These are phyloP conservation scores for Drosophila eugracilis DNA, from an alignment of 1,140 invertebrate genomes.

Conservation along the genomic window DNA sequence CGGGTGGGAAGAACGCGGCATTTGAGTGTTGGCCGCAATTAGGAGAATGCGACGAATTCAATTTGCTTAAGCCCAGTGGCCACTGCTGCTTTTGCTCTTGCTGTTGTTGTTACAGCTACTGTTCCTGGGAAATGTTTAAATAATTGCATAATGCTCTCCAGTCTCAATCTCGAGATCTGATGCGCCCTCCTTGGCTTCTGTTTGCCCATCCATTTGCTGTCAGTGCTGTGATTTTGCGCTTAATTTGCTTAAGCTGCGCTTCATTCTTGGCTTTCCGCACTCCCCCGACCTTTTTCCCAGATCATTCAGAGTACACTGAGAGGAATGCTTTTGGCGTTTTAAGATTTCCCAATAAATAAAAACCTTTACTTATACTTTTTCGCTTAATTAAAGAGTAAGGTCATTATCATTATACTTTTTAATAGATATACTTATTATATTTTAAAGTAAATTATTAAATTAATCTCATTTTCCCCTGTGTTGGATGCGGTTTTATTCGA, in stretches of 20 bases:
- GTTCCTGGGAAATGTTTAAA: constrained; percentile 64
- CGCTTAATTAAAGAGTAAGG: no score
- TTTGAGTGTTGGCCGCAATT: constrained; percentile 73
- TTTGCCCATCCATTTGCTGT: constrained; percentile 43
- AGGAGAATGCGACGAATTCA: constrained; percentile 70
- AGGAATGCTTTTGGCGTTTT: neutral
- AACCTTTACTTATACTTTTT: no score
- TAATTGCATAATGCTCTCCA: constrained; percentile 68
- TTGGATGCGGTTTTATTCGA: neutral
- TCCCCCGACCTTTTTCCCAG: constrained; percentile 3
- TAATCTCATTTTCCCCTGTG: constrained; percentile 5
- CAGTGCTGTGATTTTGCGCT: constrained; percentile 70
- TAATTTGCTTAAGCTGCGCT: constrained; percentile 81
- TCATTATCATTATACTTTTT: no score
- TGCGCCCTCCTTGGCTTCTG: constrained; percentile 11
- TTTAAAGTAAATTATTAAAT: neutral
- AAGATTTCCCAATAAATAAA: no score
- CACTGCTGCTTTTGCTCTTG: constrained; percentile 22
- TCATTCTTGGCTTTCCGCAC: constrained; percentile 53
- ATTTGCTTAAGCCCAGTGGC: constrained; percentile 69
- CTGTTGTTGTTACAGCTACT: neutral
- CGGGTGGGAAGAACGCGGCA: constrained; percentile 49
- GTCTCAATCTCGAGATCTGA: constrained; percentile 34
- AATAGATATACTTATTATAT: neutral
- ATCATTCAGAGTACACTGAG: constrained; percentile 10